Percentiles rank a stretch among this genome's conserved stretches.
Evolutionary conservation across 2,113 vertebrate genomes (phyloP).

Genomic region (Mesembrinibis cayennensis): DNA sequence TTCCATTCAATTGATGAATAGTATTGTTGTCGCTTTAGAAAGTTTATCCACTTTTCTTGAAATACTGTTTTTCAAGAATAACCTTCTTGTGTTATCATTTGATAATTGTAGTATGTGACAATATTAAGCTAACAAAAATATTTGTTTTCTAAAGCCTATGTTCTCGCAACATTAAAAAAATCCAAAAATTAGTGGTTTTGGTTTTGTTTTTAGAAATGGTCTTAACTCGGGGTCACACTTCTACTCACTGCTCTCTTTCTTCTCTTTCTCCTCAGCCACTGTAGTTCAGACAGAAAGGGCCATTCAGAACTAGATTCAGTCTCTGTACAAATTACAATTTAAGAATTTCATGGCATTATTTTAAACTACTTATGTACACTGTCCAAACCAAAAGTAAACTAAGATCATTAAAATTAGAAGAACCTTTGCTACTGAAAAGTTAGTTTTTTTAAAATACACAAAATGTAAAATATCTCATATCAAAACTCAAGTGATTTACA

Average conservation of each 20-base stretch:
- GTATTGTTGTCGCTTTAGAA: not conserved
- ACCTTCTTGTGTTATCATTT: not conserved
- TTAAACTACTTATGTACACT: not conserved
- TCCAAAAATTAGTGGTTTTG: not conserved
- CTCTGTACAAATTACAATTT: constrained; percentile 70
- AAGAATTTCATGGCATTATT: not conserved
- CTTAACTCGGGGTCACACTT: not conserved
- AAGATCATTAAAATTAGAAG: not conserved
- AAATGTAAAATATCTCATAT: not conserved
- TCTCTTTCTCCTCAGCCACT: constrained; percentile 87
- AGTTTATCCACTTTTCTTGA: not conserved
- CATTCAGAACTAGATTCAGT: constrained; percentile 77
- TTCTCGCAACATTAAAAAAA: not conserved
- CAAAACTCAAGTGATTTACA: not conserved
- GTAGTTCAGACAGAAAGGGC: constrained; percentile 80
- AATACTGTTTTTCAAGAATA: not conserved
- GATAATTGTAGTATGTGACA: not conserved
- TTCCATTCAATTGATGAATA: not conserved
- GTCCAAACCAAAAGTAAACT: not conserved
- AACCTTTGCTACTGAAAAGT: not conserved
- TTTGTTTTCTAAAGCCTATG: not conserved
- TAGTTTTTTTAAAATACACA: not conserved
- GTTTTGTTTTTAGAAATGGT: not conserved
- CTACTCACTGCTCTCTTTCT: constrained; percentile 90
- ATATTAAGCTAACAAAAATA: not conserved